phyloP scores from a whole-genome alignment of 2,888 invertebrate genomes.

The Polyommatus iphigenia region DNA sequence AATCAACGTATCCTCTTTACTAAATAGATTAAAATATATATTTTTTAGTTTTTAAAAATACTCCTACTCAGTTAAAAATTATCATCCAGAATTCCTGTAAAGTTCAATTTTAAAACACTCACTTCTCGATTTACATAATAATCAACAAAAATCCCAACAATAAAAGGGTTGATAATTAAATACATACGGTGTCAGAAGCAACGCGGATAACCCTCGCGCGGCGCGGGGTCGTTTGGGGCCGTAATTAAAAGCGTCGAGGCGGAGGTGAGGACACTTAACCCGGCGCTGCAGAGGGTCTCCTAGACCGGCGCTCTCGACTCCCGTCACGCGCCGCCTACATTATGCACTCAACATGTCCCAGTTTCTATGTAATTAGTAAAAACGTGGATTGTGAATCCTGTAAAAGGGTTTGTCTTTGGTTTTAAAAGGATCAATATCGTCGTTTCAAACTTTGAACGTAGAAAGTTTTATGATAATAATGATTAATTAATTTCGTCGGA shows the following conservation, averaged over 20 bases:
- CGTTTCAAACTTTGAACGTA: too few relatives aligned
- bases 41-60: too few relatives aligned
- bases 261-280: constrained; percentile 35
- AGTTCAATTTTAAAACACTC: background rate
- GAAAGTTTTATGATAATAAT: too few relatives aligned
- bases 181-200: constrained; percentile 27
- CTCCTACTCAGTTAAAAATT: background rate
- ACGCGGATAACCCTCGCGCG: constrained; percentile 27
- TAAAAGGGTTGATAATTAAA: constrained; percentile 24
- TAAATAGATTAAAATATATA: too few relatives aligned
- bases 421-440: too few relatives aligned
- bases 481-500: too few relatives aligned
- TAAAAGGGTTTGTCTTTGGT: background rate
- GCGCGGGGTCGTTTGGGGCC: constrained; percentile 22
- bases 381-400: background rate
- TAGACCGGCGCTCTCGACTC: constrained; percentile 34
- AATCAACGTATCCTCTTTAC: too few relatives aligned
- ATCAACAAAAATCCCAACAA: constrained; percentile 12
- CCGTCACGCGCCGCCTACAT: constrained; percentile 35
- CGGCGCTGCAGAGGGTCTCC: constrained; percentile 44
- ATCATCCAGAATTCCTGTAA: background rate
- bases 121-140: constrained; percentile 1
- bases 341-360: constrained; percentile 36
- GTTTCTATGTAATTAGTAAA: constrained; percentile 30
- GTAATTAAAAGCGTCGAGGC: constrained; percentile 55